These are phyloP conservation scores for Cryptoblepharus egeriae DNA, from an alignment of 2,797 vertebrate genomes.

Conservation along the genomic window DNA sequence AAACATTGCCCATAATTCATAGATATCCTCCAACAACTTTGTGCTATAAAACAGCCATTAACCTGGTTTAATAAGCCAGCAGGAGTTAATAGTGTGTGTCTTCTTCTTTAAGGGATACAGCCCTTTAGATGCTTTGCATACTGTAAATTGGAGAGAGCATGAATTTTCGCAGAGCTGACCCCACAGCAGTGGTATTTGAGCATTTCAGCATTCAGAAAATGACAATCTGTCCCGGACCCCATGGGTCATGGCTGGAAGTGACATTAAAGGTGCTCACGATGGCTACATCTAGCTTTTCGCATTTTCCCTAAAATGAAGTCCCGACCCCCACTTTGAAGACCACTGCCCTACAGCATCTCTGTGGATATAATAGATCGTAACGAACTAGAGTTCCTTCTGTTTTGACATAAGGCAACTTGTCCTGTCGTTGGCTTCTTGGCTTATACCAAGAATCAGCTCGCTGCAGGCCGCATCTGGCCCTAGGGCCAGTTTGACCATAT, in stretches of 20 bases:
- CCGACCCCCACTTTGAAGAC: too few species aligned
- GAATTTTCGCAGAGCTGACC: neutral
- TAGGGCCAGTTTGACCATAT: too few species aligned
- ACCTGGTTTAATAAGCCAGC: constrained; percentile 2
- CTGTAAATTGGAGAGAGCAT: neutral
- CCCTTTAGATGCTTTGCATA: neutral
- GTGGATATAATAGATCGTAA: neutral
- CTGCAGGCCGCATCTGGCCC: too few species aligned
- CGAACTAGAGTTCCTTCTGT: neutral
- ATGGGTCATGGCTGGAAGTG: too few species aligned
- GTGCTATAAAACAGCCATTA: neutral
- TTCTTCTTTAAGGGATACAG: neutral
- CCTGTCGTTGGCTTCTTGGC: neutral
- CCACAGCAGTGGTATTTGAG: too few species aligned
- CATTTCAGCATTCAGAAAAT: too few species aligned
- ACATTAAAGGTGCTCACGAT: too few species aligned
- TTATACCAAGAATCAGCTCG: neutral
- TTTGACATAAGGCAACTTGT: neutral
- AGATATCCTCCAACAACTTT: neutral
- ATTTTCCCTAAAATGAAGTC: too few species aligned
- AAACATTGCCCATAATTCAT: constrained; percentile 9
- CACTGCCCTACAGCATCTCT: too few species aligned
- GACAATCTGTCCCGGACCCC: too few species aligned
- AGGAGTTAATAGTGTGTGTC: constrained; percentile 3
- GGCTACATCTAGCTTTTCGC: too few species aligned